phyloP scores from a whole-genome alignment of 2,888 invertebrate genomes.

The Silvanus unidentatus region DNA sequence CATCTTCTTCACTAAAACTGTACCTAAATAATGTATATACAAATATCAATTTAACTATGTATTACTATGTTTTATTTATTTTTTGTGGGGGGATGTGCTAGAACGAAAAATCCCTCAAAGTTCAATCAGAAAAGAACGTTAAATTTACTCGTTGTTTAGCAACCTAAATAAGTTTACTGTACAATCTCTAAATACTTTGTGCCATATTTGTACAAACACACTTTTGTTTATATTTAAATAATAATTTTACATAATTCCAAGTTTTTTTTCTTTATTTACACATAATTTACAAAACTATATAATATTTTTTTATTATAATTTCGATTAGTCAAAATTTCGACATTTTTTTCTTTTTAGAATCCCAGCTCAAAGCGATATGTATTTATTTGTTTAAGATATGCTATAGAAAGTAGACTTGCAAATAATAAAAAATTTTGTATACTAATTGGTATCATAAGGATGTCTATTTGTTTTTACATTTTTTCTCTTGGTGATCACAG shows the following conservation, averaged over 20 bases:
- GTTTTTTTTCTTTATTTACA: slow-evolving; percentile 25
- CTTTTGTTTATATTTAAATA: neutral
- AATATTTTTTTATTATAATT: slow-evolving; percentile 17
- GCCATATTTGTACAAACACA: slow-evolving; percentile 1
- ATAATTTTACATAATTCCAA: slow-evolving; percentile 14
- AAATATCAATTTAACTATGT: too few relatives aligned
- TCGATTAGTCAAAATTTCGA: slow-evolving; percentile 16
- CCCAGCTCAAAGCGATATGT: slow-evolving; percentile 49
- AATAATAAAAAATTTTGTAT: slow-evolving; percentile 4
- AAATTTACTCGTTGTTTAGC: slow-evolving; percentile 31
- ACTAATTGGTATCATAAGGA: too few relatives aligned
- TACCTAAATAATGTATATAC: too few relatives aligned
- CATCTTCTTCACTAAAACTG: too few relatives aligned
- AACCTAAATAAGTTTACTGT: slow-evolving; percentile 35
- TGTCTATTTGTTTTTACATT: too few relatives aligned
- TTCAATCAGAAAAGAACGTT: slow-evolving; percentile 41
- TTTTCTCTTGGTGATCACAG: too few relatives aligned
- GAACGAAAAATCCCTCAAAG: too few relatives aligned
- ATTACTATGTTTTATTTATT: too few relatives aligned
- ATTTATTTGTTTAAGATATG: slow-evolving; percentile 39
- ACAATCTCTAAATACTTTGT: slow-evolving; percentile 37
- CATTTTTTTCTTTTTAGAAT: slow-evolving; percentile 30
- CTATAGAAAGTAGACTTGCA: slow-evolving; percentile 15
- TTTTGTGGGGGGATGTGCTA: neutral
- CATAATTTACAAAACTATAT: slow-evolving; percentile 34